Base-by-base conservation (phyloP, 1,140 invertebrate genomes). In the Bombyx mori region DNA sequence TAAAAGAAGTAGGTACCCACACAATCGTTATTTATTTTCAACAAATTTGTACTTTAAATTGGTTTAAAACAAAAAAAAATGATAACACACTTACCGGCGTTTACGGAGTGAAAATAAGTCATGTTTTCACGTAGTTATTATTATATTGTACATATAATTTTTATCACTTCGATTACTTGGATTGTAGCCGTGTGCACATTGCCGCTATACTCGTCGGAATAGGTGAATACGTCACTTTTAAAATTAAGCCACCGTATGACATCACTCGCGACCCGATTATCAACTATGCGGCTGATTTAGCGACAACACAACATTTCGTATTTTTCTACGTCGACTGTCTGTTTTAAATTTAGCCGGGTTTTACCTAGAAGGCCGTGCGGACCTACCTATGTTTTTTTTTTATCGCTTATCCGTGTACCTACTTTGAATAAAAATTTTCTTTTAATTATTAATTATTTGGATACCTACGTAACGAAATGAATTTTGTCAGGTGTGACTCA, bases 231-330 rank as follows among this genome's bases (percentile, higher is more conserved):
- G 82, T 85, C 77, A 85, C 74, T 71, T 77, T 80, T 82, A 85
- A 85, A 82, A 77, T 82, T 80, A 82, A 65, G 54, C 47, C 43
- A 44, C 56, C 57, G 65, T 74, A 78, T 85, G 82, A 85, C 77
- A 82, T 85, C 82, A 85, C 78, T 61, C 60, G 60, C 74, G 77
- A 80, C 79, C 82, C 71, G 80, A 73, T 74, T 80, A 77, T 63
- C 54, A 61, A 66, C 58, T 65, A 78, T 35, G 43, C 77, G 35
- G 50, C 58, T 52, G 62, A 69, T 51, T 76, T 67, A 35, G 62
- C 58, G 10, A 60, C 56, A 63, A 61, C 68, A 73, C 73, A 75
- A 80, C 70, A 81, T 56, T 54, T 45, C 7, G 44, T 58, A 26
- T n/a, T 5, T 45, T 8, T 22, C 42, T 43, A n/a, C 9, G 49